Evolutionary conservation across 2,113 vertebrate genomes (phyloP).

Genomic region (Thunnus maccoyii): DNA sequence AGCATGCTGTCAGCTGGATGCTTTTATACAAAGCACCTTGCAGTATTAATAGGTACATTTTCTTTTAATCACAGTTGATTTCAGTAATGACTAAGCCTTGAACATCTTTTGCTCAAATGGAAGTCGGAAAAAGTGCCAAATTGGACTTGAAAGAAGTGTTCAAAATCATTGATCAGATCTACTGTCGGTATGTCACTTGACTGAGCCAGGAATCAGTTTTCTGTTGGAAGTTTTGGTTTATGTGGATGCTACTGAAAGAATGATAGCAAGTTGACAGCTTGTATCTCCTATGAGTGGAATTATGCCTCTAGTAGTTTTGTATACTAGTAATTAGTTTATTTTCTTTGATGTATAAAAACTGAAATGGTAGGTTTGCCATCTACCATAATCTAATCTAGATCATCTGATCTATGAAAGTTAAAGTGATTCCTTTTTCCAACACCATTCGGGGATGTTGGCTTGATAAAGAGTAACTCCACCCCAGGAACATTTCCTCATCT

Average conservation of each 20-base stretch:
- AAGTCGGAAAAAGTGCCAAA: too few species aligned
- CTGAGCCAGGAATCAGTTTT: too few species aligned
- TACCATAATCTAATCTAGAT: background rate
- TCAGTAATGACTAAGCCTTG: background rate
- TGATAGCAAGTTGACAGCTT: too few species aligned
- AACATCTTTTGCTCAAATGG: too few species aligned
- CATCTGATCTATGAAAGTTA: background rate
- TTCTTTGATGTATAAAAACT: background rate
- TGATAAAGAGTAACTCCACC: background rate
- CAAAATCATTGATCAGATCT: too few species aligned
- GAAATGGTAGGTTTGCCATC: background rate
- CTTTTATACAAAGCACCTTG: conserved; percentile 13
- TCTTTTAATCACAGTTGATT: background rate
- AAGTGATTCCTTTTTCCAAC: background rate
- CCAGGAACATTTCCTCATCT: conserved; percentile 13
- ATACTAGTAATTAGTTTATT: background rate
- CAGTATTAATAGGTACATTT: background rate
- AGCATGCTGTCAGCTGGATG: conserved; percentile 1
- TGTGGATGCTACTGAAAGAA: too few species aligned
- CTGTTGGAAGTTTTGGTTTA: too few species aligned
- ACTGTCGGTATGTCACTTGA: too few species aligned
- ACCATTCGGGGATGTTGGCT: background rate
- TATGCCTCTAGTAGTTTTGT: background rate
- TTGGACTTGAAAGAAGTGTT: too few species aligned
- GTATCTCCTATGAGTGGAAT: too few species aligned